A percentile compares a stretch with the other conserved stretches of the same genome.
These are phyloP conservation scores for Hipparchia sbordonii DNA, from an alignment of 2,888 invertebrate genomes.

Conservation along the genomic window DNA sequence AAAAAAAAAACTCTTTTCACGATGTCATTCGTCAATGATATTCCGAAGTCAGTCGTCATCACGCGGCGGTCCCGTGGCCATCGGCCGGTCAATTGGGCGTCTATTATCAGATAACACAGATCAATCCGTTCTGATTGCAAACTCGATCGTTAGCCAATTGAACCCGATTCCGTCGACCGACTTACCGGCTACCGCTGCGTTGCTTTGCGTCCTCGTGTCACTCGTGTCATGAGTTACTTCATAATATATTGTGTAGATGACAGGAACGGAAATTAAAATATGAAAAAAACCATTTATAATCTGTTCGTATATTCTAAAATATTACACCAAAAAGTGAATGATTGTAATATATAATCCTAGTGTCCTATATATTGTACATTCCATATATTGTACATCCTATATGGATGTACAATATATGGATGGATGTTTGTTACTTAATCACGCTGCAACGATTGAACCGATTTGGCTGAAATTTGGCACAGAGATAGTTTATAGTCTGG, in stretches of 20 bases:
- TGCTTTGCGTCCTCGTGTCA: not conserved
- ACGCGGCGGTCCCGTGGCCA: conserved; percentile 48
- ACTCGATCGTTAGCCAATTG: conserved; percentile 82
- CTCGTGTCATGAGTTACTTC: not conserved
- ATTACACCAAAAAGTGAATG: too few species aligned
- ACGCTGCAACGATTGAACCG: too few species aligned
- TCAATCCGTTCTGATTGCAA: conserved; percentile 81
- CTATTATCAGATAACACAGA: conserved; percentile 77
- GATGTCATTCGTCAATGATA: conserved; percentile 1
- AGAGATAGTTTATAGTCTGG: too few species aligned
- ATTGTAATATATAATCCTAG: too few species aligned
- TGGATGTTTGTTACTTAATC: too few species aligned
- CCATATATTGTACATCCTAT: too few species aligned
- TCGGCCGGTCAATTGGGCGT: conserved; percentile 43
- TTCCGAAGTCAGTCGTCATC: conserved; percentile 33
- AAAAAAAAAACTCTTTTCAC: not conserved
- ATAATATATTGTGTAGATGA: not conserved
- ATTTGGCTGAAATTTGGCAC: too few species aligned
- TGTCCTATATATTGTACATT: too few species aligned
- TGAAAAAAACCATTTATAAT: too few species aligned
- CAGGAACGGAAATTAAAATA: too few species aligned
- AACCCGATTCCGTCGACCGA: conserved; percentile 61
- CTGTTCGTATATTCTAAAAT: too few species aligned
- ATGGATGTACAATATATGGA: too few species aligned
- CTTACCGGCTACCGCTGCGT: conserved; percentile 23